phyloP scores from a whole-genome alignment of 2,113 vertebrate species.

The Ptilorrhoa leucosticta region DNA sequence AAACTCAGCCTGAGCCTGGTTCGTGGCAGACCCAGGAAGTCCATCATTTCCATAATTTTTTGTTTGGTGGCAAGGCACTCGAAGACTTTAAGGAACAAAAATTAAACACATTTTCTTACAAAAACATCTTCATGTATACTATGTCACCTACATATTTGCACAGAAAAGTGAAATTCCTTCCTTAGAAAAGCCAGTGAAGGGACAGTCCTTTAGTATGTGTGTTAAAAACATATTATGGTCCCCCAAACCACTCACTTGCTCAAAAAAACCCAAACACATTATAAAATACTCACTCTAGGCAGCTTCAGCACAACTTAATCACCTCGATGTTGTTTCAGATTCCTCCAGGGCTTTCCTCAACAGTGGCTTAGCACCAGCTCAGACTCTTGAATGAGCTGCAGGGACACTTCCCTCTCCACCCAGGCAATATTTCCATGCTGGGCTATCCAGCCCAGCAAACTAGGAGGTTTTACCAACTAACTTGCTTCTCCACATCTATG shows the following conservation, averaged over 20 bases:
- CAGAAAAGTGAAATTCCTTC: not conserved
- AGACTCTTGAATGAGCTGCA: not conserved
- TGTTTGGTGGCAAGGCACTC: not conserved
- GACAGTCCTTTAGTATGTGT: rapidly evolving
- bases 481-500: not conserved
- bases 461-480: not conserved
- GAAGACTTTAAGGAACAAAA: not conserved
- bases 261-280: not conserved
- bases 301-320: not conserved
- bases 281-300: not conserved
- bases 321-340: not conserved
- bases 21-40: not conserved
- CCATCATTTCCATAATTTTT: not conserved
- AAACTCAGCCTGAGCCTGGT: not conserved
- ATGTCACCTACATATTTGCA: too few species aligned
- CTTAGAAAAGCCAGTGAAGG: not conserved
- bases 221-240: not conserved
- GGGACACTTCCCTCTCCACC: not conserved
- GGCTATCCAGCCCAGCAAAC: not conserved
- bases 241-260: not conserved
- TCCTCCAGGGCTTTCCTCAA: not conserved
- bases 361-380: not conserved
- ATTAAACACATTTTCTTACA: not conserved
- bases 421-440: not conserved
- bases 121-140: not conserved